Base-by-base conservation (phyloP, 2,113 vertebrate species). In the Epinephelus fuscoguttatus region DNA sequence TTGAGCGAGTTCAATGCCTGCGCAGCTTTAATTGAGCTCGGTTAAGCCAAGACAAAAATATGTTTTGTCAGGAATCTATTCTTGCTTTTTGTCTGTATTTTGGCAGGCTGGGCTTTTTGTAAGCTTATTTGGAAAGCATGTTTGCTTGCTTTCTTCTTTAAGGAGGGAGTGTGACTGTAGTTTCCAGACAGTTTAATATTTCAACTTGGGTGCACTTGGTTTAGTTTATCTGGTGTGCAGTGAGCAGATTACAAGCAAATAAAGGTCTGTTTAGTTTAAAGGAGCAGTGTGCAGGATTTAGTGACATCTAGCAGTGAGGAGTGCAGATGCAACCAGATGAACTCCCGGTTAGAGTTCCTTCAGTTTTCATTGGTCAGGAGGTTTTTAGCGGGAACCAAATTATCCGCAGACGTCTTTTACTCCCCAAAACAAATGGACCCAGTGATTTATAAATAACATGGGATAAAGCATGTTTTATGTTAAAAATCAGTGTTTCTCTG, bases 41-140 rank as follows among this genome's bases (percentile, higher is more conserved):
- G 45, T 80, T 53, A 50, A 60, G 77, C 75, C 55, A 56, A 57
- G 50, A 72, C 55, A 21, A 45, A 75, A 79, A 78, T 62, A 14
- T 19, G 47, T 21, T 27, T 84, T 11, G 56, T 70, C 52, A 78
- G 27, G 18, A 71, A 52, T 87, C 75, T 60, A 14, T 56, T 70
- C 42, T 75, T 63, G n/a, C 55, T 55, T 57, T 72, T 57, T 73
- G 23, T 57, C 27, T 56, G 45, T 25, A 47, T 71, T 75, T 70
- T 69, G 57, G 61, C 61, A 68, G 15, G 18, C 12, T 1, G 13
- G 23, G 4, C 11, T 33, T 55, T 61, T 53, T 85, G 15, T 57
- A 62, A 37, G 53, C 45, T 62, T 13, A 53, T 73, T 56, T 60
- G 5, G 11, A 45, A 19, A 47, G 42, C 13, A 11, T 30, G 56